Evolutionary conservation across 2,113 vertebrate species (phyloP).

Genomic region (Odobenus rosmarus): DNA sequence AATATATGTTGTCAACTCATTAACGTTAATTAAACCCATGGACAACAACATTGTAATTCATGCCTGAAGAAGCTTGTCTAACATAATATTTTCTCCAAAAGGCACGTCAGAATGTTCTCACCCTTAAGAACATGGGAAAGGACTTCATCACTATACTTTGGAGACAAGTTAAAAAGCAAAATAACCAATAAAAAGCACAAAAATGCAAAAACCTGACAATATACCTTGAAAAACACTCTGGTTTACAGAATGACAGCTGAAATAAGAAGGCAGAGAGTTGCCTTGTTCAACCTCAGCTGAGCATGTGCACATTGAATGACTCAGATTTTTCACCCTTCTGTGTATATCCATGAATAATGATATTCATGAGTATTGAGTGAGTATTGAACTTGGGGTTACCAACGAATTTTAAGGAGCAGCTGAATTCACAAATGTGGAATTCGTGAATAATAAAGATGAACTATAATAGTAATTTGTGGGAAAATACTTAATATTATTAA

Average conservation of each 20-base stretch:
- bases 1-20: background rate
- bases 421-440: background rate
- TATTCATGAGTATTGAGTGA: background rate
- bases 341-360: background rate
- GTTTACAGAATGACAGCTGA: background rate
- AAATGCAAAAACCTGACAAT: background rate
- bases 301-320: rapidly evolving
- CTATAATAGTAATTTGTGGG: background rate
- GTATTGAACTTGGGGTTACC: background rate
- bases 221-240: background rate
- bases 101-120: background rate
- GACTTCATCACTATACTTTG: background rate
- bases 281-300: background rate
- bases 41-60: background rate
- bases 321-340: background rate
- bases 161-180: background rate
- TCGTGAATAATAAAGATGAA: background rate
- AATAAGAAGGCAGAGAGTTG: background rate
- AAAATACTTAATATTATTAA: background rate
- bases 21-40: background rate
- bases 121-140: background rate
- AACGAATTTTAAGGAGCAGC: background rate
- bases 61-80: background rate
- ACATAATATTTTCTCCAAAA: background rate
- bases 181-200: background rate